phyloP scores from a whole-genome alignment of 2,888 invertebrate genomes.

The Acanthosepion lycidas region DNA sequence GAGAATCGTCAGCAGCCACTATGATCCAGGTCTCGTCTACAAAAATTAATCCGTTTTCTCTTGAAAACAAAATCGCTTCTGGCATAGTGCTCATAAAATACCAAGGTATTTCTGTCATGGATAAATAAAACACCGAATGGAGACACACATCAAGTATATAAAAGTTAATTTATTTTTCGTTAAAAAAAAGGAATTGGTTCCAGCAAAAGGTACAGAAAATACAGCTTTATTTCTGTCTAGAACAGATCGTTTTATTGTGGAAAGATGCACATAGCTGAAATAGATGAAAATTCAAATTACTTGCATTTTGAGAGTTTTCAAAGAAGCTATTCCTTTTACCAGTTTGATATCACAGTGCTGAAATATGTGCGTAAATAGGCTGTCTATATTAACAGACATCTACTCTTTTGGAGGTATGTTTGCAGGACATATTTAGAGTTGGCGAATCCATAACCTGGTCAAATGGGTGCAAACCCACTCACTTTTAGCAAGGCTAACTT shows the following conservation, averaged over 20 bases:
- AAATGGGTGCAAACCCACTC: background rate
- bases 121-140: background rate
- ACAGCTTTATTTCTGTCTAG: background rate
- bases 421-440: background rate
- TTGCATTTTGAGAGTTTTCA: background rate
- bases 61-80: background rate
- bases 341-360: background rate
- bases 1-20: background rate
- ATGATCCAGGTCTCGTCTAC: background rate
- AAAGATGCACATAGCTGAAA: background rate
- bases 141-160: background rate
- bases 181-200: background rate
- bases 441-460: background rate
- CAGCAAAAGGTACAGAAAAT: background rate
- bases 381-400: background rate
- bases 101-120: background rate
- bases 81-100: background rate
- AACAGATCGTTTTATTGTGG: background rate
- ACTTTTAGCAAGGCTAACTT: background rate
- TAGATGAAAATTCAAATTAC: background rate
- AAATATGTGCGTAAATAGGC: background rate
- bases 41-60: background rate
- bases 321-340: background rate
- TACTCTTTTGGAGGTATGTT: background rate
- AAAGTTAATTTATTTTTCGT: constrained; percentile 33